phyloP scores from a whole-genome alignment of 2,797 vertebrate genomes.

The Phataginus tricuspis region DNA sequence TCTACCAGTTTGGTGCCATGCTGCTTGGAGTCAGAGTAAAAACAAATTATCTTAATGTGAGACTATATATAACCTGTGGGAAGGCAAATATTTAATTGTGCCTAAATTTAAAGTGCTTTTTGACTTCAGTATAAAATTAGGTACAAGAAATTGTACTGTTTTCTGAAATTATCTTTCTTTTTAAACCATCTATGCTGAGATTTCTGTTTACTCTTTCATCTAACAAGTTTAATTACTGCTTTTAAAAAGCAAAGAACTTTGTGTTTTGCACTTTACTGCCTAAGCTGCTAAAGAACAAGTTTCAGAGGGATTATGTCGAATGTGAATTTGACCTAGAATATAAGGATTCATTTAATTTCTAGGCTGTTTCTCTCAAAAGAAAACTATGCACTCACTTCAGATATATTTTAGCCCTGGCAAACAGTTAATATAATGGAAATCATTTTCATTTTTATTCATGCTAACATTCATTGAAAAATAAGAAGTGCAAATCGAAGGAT shows the following conservation, averaged over 20 bases:
- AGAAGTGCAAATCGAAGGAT: neutral
- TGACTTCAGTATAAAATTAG: slow-evolving; percentile 72
- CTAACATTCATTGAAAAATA: neutral
- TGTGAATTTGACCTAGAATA: neutral
- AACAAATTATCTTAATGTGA: slow-evolving; percentile 70
- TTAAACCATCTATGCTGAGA: slow-evolving; percentile 62
- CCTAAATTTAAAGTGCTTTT: slow-evolving; percentile 72
- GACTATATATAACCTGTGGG: slow-evolving; percentile 71
- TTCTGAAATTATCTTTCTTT: slow-evolving; percentile 65
- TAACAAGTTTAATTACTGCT: slow-evolving; percentile 72
- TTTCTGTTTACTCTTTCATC: slow-evolving; percentile 31
- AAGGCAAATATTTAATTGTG: slow-evolving; percentile 74
- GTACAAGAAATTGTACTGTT: slow-evolving; percentile 64
- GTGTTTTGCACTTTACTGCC: neutral
- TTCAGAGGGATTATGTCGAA: neutral
- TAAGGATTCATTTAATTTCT: neutral
- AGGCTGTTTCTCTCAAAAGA: neutral
- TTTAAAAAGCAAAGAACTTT: slow-evolving; percentile 45
- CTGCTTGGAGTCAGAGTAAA: slow-evolving; percentile 50
- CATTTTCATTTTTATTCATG: slow-evolving; percentile 43
- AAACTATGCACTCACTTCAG: neutral
- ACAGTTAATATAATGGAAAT: neutral
- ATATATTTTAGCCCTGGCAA: neutral
- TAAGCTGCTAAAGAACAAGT: neutral
- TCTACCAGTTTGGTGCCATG: neutral